Percentiles rank a stretch among this genome's conserved stretches.
Evolutionary conservation across 2,888 invertebrate genomes (phyloP).

Genomic region (Galerucella calmariensis): DNA sequence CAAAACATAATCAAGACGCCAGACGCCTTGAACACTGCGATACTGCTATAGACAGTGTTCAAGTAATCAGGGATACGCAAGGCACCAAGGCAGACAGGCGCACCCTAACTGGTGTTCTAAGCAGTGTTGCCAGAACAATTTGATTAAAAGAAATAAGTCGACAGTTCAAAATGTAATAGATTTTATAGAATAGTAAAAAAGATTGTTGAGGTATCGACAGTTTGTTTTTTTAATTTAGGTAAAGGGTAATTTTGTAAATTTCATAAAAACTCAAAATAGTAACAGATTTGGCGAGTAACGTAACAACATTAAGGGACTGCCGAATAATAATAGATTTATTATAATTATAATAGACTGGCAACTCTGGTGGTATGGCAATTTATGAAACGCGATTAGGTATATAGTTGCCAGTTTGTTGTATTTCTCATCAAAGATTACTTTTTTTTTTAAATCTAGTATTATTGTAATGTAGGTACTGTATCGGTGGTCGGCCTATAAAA

Average conservation of each 20-base stretch:
- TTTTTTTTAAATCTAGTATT: conserved; percentile 7
- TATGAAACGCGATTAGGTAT: conserved; percentile 8
- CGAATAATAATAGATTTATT: conserved; percentile 4
- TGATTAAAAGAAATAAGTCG: conserved; percentile 3
- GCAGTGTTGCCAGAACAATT: conserved; percentile 3
- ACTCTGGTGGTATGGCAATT: not conserved
- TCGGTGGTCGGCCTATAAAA: conserved; percentile 8
- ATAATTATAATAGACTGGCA: conserved; percentile 2
- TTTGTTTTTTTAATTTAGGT: not conserved
- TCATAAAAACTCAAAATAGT: conserved; percentile 7
- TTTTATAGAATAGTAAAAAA: conserved; percentile 7
- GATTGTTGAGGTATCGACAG: not conserved
- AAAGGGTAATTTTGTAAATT: conserved; percentile 2
- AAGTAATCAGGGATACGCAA: conserved; percentile 7
- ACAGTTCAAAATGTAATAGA: conserved; percentile 6
- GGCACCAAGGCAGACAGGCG: not conserved
- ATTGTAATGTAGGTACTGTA: conserved; percentile 3
- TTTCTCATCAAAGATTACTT: not conserved
- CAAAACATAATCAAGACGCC: conserved; percentile 4
- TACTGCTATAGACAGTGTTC: not conserved
- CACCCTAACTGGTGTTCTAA: conserved; percentile 4
- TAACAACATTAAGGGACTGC: conserved; percentile 6
- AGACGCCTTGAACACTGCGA: conserved; percentile 1
- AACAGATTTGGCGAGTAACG: conserved; percentile 6
- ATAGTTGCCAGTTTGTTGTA: conserved; percentile 6